A percentile compares a stretch with the other conserved stretches of the same genome.
Conservation (phyloP, 2,888 invertebrate genomes). For the Sesia apiformis region DNA sequence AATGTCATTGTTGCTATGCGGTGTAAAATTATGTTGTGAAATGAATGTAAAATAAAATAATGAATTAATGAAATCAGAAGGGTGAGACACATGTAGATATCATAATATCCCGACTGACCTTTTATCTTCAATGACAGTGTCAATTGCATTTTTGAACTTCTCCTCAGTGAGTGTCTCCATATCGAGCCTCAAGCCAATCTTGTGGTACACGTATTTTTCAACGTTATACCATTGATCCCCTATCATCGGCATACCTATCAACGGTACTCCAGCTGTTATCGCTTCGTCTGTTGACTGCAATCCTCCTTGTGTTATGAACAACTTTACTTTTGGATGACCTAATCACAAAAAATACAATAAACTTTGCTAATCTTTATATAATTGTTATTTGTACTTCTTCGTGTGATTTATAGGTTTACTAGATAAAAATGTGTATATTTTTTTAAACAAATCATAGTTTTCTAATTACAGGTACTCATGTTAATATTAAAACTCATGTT, state of each 20-base stretch:
- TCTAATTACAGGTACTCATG: no score
- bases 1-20: no score
- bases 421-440: no score
- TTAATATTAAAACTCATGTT: no score
- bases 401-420: no score
- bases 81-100: no score
- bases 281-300: slow-evolving; percentile 55
- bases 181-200: slow-evolving; percentile 32
- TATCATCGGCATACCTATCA: slow-evolving; percentile 44
- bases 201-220: slow-evolving; percentile 21
- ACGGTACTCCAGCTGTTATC: slow-evolving; percentile 38
- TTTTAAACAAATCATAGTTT: no score
- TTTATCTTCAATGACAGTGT: slow-evolving; percentile 14
- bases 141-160: slow-evolving; percentile 17
- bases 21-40: no score
- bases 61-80: no score
- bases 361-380: no score
- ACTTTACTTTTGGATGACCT: slow-evolving; percentile 51
- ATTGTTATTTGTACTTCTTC: no score
- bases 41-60: no score
- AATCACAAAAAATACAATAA: slow-evolving; percentile 1
- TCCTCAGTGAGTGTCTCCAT: slow-evolving; percentile 24
- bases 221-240: slow-evolving; percentile 49
- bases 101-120: slow-evolving; percentile 8
- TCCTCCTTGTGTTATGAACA: slow-evolving; percentile 58